Conservation (phyloP, 2,888 invertebrate genomes). For the Acronicta leporina region DNA sequence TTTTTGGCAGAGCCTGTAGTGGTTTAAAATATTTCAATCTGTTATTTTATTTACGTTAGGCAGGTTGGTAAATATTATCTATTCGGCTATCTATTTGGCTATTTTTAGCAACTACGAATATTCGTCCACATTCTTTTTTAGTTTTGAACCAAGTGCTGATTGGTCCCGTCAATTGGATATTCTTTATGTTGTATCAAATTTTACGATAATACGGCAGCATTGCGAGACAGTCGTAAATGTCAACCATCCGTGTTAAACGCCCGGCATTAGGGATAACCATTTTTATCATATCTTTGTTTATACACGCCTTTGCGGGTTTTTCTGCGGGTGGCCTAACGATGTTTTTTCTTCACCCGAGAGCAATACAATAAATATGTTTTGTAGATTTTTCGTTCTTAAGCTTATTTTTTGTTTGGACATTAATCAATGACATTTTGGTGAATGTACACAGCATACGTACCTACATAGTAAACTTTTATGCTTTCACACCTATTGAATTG, state of each 20-base stretch:
- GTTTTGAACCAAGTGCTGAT: not conserved
- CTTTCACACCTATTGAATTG: not conserved
- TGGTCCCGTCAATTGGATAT: slow-evolving; percentile 12
- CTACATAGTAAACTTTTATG: not conserved
- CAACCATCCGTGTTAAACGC: slow-evolving; percentile 45
- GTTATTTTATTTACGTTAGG: not conserved
- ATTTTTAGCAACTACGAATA: too few relatives aligned
- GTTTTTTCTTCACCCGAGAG: slow-evolving; percentile 37
- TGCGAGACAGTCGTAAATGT: slow-evolving; percentile 37
- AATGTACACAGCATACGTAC: too few relatives aligned
- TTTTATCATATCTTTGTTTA: slow-evolving; percentile 57
- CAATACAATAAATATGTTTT: slow-evolving; percentile 49
- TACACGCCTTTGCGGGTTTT: slow-evolving; percentile 47
- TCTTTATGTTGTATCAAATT: slow-evolving; percentile 15
- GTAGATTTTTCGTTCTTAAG: slow-evolving; percentile 32
- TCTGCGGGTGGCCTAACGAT: slow-evolving; percentile 39
- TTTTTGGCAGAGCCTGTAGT: too few relatives aligned
- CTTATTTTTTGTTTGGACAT: slow-evolving; percentile 34
- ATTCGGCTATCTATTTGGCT: not conserved
- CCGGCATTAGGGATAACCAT: slow-evolving; percentile 43
- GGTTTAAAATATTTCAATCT: too few relatives aligned
- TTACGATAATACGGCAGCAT: slow-evolving; percentile 17
- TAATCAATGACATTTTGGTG: slow-evolving; percentile 28
- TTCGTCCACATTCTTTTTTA: too few relatives aligned
- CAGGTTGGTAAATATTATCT: too few relatives aligned